phyloP scores from a whole-genome alignment of 2,113 vertebrate genomes.

The Tragelaphus buxtoni region DNA sequence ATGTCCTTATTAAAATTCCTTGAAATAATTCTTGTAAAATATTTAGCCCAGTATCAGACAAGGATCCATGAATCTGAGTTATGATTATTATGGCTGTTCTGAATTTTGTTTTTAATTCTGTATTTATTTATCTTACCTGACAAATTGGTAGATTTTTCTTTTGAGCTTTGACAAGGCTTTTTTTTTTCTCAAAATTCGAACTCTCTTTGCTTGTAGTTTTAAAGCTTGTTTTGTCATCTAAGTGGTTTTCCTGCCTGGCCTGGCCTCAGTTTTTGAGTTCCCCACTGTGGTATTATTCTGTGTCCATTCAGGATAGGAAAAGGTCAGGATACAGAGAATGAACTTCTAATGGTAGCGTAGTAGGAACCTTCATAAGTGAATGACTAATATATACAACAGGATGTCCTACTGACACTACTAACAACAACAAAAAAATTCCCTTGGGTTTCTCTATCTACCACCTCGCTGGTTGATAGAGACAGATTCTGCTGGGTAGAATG shows the following conservation, averaged over 20 bases:
- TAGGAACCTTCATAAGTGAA: not conserved
- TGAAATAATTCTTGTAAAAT: not conserved
- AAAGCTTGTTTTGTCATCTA: not conserved
- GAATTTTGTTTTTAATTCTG: not conserved
- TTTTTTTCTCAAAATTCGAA: not conserved
- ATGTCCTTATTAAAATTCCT: not conserved
- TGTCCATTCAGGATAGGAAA: not conserved
- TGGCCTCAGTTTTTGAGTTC: not conserved
- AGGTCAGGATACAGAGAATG: not conserved
- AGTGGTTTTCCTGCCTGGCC: not conserved
- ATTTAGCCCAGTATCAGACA: not conserved
- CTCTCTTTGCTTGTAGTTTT: not conserved
- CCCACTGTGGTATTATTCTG: not conserved
- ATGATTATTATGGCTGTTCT: not conserved
- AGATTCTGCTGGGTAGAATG: not conserved
- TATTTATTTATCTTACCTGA: not conserved
- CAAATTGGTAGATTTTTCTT: not conserved
- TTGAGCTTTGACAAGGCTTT: not conserved
- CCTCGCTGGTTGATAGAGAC: not conserved
- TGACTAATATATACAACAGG: not conserved
- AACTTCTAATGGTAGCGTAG: not conserved
- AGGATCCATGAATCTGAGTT: not conserved
- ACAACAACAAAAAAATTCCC: not conserved
- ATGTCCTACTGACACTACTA: not conserved
- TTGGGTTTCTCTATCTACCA: not conserved